Base-by-base conservation (phyloP, 2,113 vertebrate species). In the Proteles cristata region DNA sequence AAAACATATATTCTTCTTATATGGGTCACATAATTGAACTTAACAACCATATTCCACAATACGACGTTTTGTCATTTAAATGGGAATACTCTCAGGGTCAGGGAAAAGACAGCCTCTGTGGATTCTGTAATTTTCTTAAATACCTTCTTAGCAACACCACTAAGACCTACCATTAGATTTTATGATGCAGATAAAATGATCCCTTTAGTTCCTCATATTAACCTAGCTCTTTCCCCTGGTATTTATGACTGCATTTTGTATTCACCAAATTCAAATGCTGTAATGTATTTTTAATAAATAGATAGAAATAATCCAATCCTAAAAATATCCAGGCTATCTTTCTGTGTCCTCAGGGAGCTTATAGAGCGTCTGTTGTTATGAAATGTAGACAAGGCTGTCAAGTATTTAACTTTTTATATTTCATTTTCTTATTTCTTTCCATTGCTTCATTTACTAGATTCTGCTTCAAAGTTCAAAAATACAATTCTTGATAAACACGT, bases 291-390 rank as follows among this genome's bases (percentile, higher is more conserved):
- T 95, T 89, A n/a, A 89, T 81, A 89, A 73, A n/a, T 84, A 63
- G 31, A 74, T 66, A 93, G 63, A 97, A 84, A 76, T 69, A 86
- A 90, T 65, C 61, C 87, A 81, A 79, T 45, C 14, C 35, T 88
- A 73, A 96, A 92, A 94, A 81, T 90, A 95, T 87, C 79, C 55
- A 55, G 7, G n/a, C 17, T 94, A 43, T 55, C 58, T 35, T 89
- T 58, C 69, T 5, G 11, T 65, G 31, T 83, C 69, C 33, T 82
- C 6, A 3, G 16, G 17, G n/a, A 87, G 19, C 61, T 83, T 43
- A 23, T 4, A 69, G 11, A 81, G 48, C 23, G 84, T 65, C 81
- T 92, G 4, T 58, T n/a, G 50, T 85, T 90, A 88, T 81, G 83
- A 90, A 94, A 74, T 58, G 19, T 39, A 31, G 58, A 86, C 31